Evolutionary conservation across 2,797 vertebrate genomes (phyloP).

Genomic region (Phylloscopus collybita): DNA sequence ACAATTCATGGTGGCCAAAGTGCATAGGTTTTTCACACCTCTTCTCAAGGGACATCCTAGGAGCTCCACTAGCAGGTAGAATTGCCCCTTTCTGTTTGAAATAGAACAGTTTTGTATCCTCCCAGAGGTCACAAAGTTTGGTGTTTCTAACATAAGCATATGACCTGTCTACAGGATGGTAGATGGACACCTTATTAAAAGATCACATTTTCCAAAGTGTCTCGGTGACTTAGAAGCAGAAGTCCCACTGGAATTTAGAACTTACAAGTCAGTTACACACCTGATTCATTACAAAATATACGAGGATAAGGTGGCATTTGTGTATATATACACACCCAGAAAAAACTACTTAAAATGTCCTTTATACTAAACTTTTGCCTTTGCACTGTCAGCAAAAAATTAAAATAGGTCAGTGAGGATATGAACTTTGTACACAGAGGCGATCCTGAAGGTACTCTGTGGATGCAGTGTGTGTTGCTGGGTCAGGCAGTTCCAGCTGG

Average conservation of each 20-base stretch:
- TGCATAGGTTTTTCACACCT: neutral
- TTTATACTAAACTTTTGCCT: neutral
- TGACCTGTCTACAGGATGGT: neutral
- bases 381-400: neutral
- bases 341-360: neutral
- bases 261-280: neutral
- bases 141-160: neutral
- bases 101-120: neutral
- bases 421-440: slow-evolving; percentile 5
- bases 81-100: neutral
- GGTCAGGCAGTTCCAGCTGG: slow-evolving; percentile 40
- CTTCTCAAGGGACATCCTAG: neutral
- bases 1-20: neutral
- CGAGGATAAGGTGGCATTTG: neutral
- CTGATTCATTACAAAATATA: neutral
- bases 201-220: neutral
- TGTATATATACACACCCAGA: neutral
- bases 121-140: neutral
- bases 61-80: neutral
- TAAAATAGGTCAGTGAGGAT: neutral
- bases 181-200: neutral
- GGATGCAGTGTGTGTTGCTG: neutral
- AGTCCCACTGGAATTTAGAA: neutral
- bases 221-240: neutral
- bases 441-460: neutral